Conservation (phyloP, 2,888 invertebrate species). For the Drosophila rellima region DNA sequence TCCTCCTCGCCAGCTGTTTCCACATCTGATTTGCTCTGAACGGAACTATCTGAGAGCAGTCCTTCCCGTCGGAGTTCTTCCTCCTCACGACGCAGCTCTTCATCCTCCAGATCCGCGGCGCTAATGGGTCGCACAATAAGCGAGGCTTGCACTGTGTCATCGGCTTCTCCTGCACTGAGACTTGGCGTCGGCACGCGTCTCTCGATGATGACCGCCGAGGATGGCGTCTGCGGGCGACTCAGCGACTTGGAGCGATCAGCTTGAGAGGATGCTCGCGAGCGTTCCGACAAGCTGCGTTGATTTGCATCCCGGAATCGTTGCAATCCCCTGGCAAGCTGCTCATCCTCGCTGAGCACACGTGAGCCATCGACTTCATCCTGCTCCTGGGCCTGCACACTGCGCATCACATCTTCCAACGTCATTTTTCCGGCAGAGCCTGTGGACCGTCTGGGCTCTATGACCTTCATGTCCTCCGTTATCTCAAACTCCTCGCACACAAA, state of each 20-base stretch:
- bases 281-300: conserved; percentile 87
- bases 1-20: conserved; percentile 82
- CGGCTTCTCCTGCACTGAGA: conserved; percentile 87
- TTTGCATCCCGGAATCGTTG: conserved; percentile 87
- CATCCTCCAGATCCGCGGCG: conserved; percentile 85
- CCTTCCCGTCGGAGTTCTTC: conserved; percentile 82
- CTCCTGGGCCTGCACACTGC: conserved; percentile 79
- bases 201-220: conserved; percentile 88
- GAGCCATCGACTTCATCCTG: conserved; percentile 73
- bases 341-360: conserved; percentile 86
- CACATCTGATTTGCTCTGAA: conserved; percentile 82
- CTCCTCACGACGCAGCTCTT: conserved; percentile 78
- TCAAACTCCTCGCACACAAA: conserved; percentile 88
- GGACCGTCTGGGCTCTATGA: conserved; percentile 83
- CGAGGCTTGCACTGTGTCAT: conserved; percentile 88
- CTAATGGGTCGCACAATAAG: conserved; percentile 89
- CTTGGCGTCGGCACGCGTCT: conserved; percentile 88
- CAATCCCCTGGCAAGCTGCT: conserved; percentile 86
- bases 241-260: conserved; percentile 87
- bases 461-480: conserved; percentile 85
- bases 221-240: conserved; percentile 88
- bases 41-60: conserved; percentile 82
- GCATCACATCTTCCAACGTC: conserved; percentile 84
- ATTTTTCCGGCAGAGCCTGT: conserved; percentile 67
- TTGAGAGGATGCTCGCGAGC: conserved; percentile 87